Percentiles rank a stretch among this genome's conserved stretches.
Conservation (phyloP, 2,888 invertebrate species). For the Idaea straminata region DNA sequence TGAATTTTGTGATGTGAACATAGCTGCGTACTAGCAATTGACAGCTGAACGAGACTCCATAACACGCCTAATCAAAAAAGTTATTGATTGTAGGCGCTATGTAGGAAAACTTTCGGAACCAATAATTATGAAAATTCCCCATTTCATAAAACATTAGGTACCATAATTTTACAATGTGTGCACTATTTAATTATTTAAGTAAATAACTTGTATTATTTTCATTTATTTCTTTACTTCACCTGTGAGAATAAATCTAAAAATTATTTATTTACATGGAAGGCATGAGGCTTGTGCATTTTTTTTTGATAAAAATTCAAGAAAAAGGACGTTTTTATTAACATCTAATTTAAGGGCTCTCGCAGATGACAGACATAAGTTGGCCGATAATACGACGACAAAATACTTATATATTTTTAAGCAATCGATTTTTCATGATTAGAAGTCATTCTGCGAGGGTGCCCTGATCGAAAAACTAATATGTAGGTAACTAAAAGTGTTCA, state of each 20-base stretch:
- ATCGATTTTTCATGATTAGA: background rate
- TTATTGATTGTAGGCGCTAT: background rate
- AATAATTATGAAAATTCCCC: background rate
- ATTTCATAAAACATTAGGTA: background rate
- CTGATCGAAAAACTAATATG: too few species aligned
- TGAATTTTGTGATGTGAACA: too few species aligned
- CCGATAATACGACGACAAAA: background rate
- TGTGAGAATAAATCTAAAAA: conserved; percentile 21
- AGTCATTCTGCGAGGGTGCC: background rate
- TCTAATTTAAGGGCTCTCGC: conserved; percentile 12
- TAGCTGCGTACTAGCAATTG: background rate
- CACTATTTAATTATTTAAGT: conserved; percentile 27
- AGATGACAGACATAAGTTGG: background rate
- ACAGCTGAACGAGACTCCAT: background rate
- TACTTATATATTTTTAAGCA: background rate
- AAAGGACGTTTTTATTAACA: conserved; percentile 34
- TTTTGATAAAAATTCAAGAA: conserved; percentile 37
- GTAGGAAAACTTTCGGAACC: background rate
- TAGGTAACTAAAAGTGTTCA: background rate
- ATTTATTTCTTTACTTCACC: conserved; percentile 23
- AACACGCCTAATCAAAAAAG: too few species aligned
- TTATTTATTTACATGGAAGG: conserved; percentile 73
- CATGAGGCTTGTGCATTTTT: conserved; percentile 61
- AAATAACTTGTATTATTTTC: conserved; percentile 27
- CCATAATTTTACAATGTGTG: background rate